A percentile compares a stretch with the other conserved stretches of the same genome.
These are phyloP conservation scores for Bombus confusus DNA, from an alignment of 1,140 invertebrate genomes.

Conservation along the genomic window DNA sequence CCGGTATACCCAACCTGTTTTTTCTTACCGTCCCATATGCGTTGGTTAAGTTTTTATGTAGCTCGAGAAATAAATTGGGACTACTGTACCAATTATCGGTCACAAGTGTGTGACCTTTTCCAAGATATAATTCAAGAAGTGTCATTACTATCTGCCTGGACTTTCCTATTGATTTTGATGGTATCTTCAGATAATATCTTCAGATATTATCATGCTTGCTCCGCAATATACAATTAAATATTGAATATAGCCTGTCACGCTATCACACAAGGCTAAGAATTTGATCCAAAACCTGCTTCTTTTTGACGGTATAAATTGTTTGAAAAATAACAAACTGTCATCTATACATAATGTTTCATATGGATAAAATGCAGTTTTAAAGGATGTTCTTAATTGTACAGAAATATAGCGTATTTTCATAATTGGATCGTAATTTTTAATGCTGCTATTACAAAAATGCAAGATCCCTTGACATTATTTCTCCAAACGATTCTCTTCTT, in stretches of 20 bases:
- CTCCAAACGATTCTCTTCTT: background rate
- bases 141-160: no score
- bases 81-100: no score
- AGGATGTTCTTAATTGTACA: background rate
- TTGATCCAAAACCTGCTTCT: background rate
- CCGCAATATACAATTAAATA: background rate
- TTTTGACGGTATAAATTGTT: background rate
- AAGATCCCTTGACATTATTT: no score
- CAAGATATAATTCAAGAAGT: no score
- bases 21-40: no score
- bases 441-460: background rate
- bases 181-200: no score
- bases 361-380: background rate
- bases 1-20: background rate
- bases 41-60: no score
- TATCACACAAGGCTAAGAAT: background rate
- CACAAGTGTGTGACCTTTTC: no score
- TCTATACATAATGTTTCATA: background rate
- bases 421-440: background rate
- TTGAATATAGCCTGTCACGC: background rate
- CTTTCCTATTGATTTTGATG: background rate
- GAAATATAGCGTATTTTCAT: background rate
- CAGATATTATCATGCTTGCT: background rate
- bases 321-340: background rate
- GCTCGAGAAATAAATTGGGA: no score